These are phyloP conservation scores for Catalaphyllia jardinei DNA, from an alignment of 64 coral and sea anemone species.

Conservation along the genomic window DNA sequence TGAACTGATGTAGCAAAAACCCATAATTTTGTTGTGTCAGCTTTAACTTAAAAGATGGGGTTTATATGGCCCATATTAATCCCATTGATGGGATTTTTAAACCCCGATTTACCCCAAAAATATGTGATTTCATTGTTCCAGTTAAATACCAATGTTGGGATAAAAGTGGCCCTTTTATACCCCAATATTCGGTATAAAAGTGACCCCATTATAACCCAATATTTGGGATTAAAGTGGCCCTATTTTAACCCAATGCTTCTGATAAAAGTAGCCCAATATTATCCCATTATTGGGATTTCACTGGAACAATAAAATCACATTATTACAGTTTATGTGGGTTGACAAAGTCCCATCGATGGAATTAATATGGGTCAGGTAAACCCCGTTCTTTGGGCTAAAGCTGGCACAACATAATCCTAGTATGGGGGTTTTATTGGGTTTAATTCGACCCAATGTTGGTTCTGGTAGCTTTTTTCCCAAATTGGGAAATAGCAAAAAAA, in stretches of 20 bases:
- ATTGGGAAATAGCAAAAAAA: background rate
- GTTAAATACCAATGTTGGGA: background rate
- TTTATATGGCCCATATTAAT: background rate
- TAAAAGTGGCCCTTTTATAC: background rate
- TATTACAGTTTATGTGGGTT: background rate
- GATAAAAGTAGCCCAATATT: background rate
- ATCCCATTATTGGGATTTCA: background rate
- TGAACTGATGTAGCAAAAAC: constrained; percentile 10
- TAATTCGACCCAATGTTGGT: background rate
- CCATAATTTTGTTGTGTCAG: background rate
- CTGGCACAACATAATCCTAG: background rate
- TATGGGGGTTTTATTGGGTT: background rate
- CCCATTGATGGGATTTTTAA: constrained; percentile 9
- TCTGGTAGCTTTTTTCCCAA: background rate
- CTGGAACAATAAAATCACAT: background rate
- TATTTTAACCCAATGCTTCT: background rate
- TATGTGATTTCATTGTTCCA: background rate
- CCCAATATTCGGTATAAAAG: background rate
- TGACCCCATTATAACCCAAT: background rate
- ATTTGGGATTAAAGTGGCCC: background rate
- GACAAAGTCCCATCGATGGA: background rate
- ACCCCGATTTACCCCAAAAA: constrained; percentile 3
- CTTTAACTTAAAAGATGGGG: background rate
- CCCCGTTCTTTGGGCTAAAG: background rate
- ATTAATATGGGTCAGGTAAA: background rate